Evolutionary conservation across 2,113 vertebrate genomes (phyloP), one percentile per base, ranked within the genome.

Genomic region (Vidua chalybeata): DNA sequence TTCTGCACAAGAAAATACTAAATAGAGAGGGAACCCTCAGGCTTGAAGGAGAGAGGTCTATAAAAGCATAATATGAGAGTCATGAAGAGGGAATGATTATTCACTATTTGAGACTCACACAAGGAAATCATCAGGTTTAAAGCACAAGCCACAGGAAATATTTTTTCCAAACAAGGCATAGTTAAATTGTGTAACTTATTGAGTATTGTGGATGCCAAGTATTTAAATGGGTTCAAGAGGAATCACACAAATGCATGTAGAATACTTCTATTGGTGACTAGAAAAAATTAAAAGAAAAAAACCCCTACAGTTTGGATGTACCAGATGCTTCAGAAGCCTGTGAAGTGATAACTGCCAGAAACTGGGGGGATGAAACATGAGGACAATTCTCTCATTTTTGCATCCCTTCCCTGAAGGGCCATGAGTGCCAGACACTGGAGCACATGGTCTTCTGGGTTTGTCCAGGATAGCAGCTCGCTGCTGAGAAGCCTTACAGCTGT

Each of bases 41-140:
- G 54, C 67, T 85, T 51, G 11, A 84, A 87, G 52, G 22, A 49
- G 52, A 87, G 58, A 63, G 35, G 51, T 82, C 75, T 69, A 28
- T 81, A 81, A 96, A 87, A 19, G 18, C 2, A 13, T 41, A 86
- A 51, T n/a, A 71, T 1, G 20, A 83, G 55, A 74, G 43, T 28
- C 24, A 87, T 82, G 90, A 91, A 75, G 77, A 86, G 63, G 28
- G 82, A 92, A 85, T 8, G 31, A 66, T 87, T 90, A 86, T 92
- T 88, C 85, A 55, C 62, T 79, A 31, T 67, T 94, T 54, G 75
- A 92, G 58, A 76, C 82, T 87, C 93, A 92, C 96, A 94, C 90
- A 93, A 94, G 96, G 95, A 97, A 97, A 90, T 80, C 49, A 97
- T 97, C 96, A 95, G 78, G 71, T 94, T 96, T 87, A 88, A 93